These are phyloP conservation scores for Anabacerthia variegaticeps DNA, from an alignment of 2,797 vertebrate species.

Conservation along the genomic window DNA sequence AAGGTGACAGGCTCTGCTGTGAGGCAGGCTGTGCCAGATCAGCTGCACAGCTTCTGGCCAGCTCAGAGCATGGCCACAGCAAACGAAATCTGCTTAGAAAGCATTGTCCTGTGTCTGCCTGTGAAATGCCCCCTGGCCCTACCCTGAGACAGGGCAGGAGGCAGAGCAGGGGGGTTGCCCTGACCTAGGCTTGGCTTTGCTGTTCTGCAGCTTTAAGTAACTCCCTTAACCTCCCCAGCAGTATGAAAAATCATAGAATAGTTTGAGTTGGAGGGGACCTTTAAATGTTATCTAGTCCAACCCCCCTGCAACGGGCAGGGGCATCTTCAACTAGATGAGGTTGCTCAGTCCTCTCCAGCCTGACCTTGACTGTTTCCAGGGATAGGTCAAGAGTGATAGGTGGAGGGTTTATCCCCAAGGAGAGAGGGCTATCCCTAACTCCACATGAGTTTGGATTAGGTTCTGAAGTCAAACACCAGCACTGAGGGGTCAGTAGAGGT, in stretches of 20 bases:
- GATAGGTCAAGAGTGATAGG: neutral
- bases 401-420: neutral
- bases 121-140: fast-evolving
- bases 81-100: neutral
- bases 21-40: neutral
- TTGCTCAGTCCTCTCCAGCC: neutral
- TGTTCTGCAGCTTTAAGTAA: neutral
- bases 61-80: neutral
- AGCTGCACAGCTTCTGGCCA: conserved; percentile 10
- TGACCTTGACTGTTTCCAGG: neutral
- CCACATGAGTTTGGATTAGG: neutral
- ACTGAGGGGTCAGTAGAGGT: neutral
- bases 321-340: too few relatives aligned
- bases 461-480: neutral
- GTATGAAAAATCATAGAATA: neutral
- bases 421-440: neutral
- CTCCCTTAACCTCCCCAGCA: neutral
- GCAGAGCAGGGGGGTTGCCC: neutral
- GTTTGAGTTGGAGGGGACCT: neutral
- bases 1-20: neutral
- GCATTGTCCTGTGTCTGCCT: neutral
- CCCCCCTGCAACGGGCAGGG: neutral
- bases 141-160: neutral
- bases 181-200: neutral
- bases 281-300: neutral